phyloP scores from a whole-genome alignment of 1,140 invertebrate genomes.

The Camponotus pennsylvanicus region DNA sequence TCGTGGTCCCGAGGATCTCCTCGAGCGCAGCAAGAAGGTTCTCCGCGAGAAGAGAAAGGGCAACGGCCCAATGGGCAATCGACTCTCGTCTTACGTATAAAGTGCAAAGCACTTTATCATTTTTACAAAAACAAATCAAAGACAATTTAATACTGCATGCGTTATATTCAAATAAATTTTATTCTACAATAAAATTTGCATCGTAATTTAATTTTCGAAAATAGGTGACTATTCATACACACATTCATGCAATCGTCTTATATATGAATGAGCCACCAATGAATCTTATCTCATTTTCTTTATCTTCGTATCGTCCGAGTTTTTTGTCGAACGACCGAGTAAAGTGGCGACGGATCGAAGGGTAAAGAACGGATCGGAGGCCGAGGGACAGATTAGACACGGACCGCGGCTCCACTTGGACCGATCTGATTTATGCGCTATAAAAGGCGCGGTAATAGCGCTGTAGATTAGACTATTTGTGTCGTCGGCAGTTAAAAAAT shows the following conservation, averaged over 20 bases:
- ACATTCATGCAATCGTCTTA: background rate
- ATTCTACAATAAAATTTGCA: background rate
- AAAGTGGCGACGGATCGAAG: slow-evolving; percentile 43
- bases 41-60: slow-evolving; percentile 32
- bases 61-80: slow-evolving; percentile 17
- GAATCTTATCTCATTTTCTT: slow-evolving; percentile 6
- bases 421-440: slow-evolving; percentile 79
- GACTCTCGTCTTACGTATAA: slow-evolving; percentile 3
- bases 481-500: slow-evolving; percentile 80
- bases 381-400: slow-evolving; percentile 72
- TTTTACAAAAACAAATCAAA: slow-evolving; percentile 12
- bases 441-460: slow-evolving; percentile 79
- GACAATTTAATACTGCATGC: background rate
- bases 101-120: background rate
- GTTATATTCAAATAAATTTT: slow-evolving; percentile 10
- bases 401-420: slow-evolving; percentile 69
- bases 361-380: slow-evolving; percentile 13
- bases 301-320: slow-evolving; percentile 1
- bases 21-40: slow-evolving; percentile 26
- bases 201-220: background rate
- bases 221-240: background rate
- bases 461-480: slow-evolving; percentile 80
- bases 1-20: slow-evolving; percentile 34
- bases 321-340: slow-evolving; percentile 23
- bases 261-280: no score